A percentile compares a stretch with the other conserved stretches of the same genome.
Evolutionary conservation across 2,113 vertebrate species (phyloP).

Genomic region (Lepus europaeus): DNA sequence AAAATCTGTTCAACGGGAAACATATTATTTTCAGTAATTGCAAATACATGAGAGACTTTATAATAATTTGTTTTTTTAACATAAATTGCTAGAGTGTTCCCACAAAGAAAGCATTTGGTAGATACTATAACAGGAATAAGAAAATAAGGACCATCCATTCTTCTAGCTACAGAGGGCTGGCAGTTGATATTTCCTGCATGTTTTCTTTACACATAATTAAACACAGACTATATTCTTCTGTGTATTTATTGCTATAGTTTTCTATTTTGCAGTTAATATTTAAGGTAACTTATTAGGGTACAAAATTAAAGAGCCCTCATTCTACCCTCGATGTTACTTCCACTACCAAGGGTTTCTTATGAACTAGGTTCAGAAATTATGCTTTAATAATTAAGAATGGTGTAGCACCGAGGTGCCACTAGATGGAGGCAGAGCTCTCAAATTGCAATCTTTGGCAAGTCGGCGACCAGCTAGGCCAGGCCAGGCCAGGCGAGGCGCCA

Average conservation of each 20-base stretch:
- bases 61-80: slow-evolving; percentile 9
- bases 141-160: neutral
- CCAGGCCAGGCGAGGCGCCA: too few relatives aligned
- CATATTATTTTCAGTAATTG: slow-evolving; percentile 16
- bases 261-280: neutral
- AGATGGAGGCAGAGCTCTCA: slow-evolving; percentile 70
- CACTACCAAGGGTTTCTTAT: neutral
- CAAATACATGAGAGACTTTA: neutral
- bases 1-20: neutral
- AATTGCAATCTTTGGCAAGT: neutral
- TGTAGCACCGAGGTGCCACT: slow-evolving; percentile 53
- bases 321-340: neutral
- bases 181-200: neutral
- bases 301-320: slow-evolving; percentile 8
- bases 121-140: slow-evolving; percentile 20
- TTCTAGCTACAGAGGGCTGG: neutral
- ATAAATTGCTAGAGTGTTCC: neutral
- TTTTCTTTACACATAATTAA: slow-evolving; percentile 30
- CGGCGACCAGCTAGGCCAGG: too few relatives aligned
- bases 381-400: neutral
- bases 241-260: neutral
- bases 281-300: neutral
- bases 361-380: neutral
- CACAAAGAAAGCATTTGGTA: slow-evolving; percentile 4
- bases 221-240: neutral